Evolutionary conservation across 2,888 invertebrate species (phyloP), one percentile per base, ranked within the genome.

Genomic region (Clusia tigrina): DNA sequence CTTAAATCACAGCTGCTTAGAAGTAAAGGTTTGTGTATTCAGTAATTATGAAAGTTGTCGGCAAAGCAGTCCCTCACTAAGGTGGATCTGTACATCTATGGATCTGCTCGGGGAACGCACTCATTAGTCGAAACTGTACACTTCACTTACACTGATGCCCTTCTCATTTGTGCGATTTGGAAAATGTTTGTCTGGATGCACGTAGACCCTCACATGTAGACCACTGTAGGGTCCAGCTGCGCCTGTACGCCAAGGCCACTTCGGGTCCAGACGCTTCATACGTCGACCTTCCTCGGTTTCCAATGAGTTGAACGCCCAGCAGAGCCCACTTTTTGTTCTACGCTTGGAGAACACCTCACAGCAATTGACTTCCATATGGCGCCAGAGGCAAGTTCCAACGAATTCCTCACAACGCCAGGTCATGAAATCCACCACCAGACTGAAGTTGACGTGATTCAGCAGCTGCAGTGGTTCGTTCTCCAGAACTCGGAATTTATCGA

Each of bases 221-320:
- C 69, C 81, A 54, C 76, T 82, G 53, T 46, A 64, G 0, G 80
- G 75, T 0, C 81, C 80, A 0, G 76, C 73, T 1, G 72, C 71
- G 0, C 78, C 77, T 0, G 74, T 76, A 10, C 73, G 74, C 75
- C 74, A 79, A 0, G 81, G 81, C 75, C 77, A 81, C 56, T 72
- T 58, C 0, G 71, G 66, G 69, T 78, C 78, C 2, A 63, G 15
- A 1, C 67, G 62, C 37, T 73, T 67, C 71, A 68, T 76, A 3
- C 67, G 69, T 18, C 66, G 69, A 1, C 76, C 78, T 10, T 74
- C 76, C 0, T 65, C 71, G 1, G 77, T 78, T 46, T 82, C 77
- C 12, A 81, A 74, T 0, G 85, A 81, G 73, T 86, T 86, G 69
- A 86, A 86, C 0, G 85, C 74, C 78, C 83, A 85, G 63, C 86